Conservation (phyloP, 2,113 vertebrate species). For the Cervus canadensis region DNA sequence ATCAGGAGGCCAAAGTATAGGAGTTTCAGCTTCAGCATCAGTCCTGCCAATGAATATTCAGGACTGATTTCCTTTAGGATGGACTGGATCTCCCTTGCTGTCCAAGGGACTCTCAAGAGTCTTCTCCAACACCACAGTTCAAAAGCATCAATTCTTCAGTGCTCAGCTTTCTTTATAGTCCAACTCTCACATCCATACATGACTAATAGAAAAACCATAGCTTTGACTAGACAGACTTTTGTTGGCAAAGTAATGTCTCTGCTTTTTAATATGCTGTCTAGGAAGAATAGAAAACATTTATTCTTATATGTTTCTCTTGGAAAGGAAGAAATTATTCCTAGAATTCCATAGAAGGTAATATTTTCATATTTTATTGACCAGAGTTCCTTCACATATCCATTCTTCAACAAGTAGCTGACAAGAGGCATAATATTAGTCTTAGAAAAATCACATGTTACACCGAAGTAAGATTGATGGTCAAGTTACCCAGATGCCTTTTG, state of each 20-base stretch:
- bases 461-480: background rate
- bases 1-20: background rate
- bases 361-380: background rate
- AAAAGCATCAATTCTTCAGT: background rate
- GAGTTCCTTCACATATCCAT: background rate
- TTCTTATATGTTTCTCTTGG: background rate
- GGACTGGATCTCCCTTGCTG: background rate
- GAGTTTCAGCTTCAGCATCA: background rate
- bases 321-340: background rate
- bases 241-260: background rate
- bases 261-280: background rate
- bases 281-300: background rate
- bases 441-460: background rate
- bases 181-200: background rate
- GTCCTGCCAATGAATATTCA: background rate
- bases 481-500: background rate
- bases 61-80: background rate
- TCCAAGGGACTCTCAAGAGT: background rate
- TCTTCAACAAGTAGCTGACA: background rate
- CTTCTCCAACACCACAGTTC: background rate
- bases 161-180: background rate
- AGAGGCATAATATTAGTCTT: background rate
- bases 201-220: background rate
- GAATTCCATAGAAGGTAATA: background rate
- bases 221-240: background rate